Conservation (phyloP, 2,797 vertebrate genomes). For the Ispidina picta region DNA sequence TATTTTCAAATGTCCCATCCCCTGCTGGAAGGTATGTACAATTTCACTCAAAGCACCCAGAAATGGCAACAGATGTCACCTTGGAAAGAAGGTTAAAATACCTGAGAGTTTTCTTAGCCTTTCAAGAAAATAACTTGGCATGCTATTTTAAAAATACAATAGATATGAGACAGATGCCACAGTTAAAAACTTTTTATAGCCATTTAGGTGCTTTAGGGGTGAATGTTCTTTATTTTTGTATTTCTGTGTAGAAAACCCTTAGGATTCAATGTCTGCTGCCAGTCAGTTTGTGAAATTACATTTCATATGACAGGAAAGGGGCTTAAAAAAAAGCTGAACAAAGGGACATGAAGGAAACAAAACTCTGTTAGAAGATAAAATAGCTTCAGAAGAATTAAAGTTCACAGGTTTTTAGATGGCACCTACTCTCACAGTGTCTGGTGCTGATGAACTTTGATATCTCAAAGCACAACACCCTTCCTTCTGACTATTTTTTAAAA, state of each 20-base stretch:
- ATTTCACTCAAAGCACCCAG: not conserved
- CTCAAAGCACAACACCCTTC: not conserved
- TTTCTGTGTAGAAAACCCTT: conserved; percentile 10
- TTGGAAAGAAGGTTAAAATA: conserved; percentile 5
- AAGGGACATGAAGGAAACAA: conserved; percentile 33
- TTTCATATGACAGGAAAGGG: conserved; percentile 35
- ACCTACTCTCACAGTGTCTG: not conserved
- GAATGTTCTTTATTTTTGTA: conserved; percentile 30
- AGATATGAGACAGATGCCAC: not conserved
- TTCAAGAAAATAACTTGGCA: conserved; percentile 23
- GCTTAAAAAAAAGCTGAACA: not conserved
- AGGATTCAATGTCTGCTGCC: conserved; percentile 5
- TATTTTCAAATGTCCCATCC: not conserved
- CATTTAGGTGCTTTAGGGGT: not conserved
- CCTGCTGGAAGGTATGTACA: not conserved
- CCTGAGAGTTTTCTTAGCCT: not conserved
- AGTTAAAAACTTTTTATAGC: conserved; percentile 17
- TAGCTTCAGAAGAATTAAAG: conserved; percentile 10
- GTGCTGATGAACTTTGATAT: conserved; percentile 18
- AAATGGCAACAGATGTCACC: not conserved
- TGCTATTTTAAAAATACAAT: conserved; percentile 28
- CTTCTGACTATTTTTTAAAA: not conserved
- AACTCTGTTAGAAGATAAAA: conserved; percentile 46
- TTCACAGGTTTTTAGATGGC: not conserved
- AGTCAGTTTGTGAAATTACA: conserved; percentile 26